Base-by-base conservation (phyloP, 2,888 invertebrate species). In the Hirtodrosophila duncani region DNA sequence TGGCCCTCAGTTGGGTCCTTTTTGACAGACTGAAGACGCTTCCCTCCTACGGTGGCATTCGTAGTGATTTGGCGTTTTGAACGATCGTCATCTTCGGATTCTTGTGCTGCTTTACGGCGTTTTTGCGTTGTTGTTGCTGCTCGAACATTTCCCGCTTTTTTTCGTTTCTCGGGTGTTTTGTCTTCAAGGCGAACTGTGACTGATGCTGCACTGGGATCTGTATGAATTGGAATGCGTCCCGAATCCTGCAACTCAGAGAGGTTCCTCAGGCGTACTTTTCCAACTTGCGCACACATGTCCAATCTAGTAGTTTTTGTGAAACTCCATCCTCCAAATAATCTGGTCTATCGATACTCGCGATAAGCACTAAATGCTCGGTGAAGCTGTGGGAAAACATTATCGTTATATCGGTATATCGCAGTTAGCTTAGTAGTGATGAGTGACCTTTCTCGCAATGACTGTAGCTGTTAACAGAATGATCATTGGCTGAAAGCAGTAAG, bases 1-100 rank as follows among this genome's bases (percentile, higher is more conserved):
- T 84, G 84, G 4, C 63, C 74, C 1, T 69, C 55, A 0, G 74
- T 53, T 0, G 67, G 69, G 14, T 77, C 70, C 21, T 69, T 82
- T 36, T 56, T 78, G 0, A 6, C 41, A 0, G 57, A 57, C n/a
- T n/a, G n/a, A n/a, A n/a, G n/a, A 9, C 70, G 66, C 36, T 67
- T 74, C 1, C n/a, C n/a, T n/a, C n/a, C n/a, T n/a, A 49, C 8
- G 1, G 57, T 52, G 4, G 33, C 48, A 21, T 24, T 48, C n/a
- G 33, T 20, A 3, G 48, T 20, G 5, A 26, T 23, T 16, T 33
- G 6, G 2, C 30, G 29, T n/a, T 14, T 4, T 1, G 4, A 3
- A 10, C 17, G 1, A 3, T 23, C 14, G 16, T 21, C 31, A n/a
- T 2, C 46, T 0, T 33, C 27, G n/a, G n/a, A n/a, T n/a, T n/a